Conservation (phyloP, 2,888 invertebrate species). For the Nemotelus pantherinus region DNA sequence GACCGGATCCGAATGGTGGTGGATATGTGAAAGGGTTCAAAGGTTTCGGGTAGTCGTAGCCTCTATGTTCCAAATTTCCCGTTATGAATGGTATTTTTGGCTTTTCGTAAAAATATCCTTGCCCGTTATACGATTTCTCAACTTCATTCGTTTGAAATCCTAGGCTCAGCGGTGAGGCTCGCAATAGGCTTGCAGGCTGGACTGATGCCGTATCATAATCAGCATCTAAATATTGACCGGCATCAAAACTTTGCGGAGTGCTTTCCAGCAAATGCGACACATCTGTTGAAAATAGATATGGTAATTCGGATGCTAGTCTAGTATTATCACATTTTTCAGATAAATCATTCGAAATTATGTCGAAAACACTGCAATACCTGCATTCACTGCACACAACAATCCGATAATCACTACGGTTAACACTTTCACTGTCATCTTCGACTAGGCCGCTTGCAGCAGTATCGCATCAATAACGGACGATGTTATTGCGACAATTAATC, state of each 20-base stretch:
- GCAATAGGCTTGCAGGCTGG: no score
- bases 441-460: neutral
- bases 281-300: neutral
- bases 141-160: no score
- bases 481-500: neutral
- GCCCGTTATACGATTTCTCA: neutral
- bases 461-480: neutral
- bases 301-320: no score
- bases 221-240: no score
- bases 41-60: slow-evolving; percentile 44
- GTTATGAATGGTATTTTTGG: slow-evolving; percentile 43
- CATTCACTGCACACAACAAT: neutral
- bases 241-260: no score
- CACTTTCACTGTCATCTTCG: slow-evolving; percentile 39
- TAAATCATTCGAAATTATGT: no score
- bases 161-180: no score
- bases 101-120: slow-evolving; percentile 35
- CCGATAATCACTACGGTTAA: neutral
- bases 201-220: no score
- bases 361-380: neutral
- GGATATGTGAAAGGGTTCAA: slow-evolving; percentile 43
- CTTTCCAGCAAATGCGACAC: neutral
- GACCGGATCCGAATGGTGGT: neutral
- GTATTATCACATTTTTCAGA: no score
- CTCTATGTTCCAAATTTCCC: slow-evolving; percentile 2